Conservation (phyloP, 1,140 invertebrate genomes). For the Rhyzopertha dominica region DNA sequence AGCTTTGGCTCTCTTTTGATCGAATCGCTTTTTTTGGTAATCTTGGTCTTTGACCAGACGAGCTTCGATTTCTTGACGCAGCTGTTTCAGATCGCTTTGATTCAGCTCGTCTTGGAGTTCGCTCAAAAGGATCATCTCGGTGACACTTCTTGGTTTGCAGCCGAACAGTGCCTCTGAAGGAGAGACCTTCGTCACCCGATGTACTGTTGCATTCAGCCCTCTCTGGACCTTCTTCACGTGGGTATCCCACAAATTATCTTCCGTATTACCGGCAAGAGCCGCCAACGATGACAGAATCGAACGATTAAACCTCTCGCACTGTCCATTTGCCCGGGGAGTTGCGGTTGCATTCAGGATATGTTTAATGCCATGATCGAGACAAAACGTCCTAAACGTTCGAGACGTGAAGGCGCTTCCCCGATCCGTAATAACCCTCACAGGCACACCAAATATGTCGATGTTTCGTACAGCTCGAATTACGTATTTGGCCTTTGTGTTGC, state of each 20-base stretch:
- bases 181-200: background rate
- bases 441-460: slow-evolving; percentile 37
- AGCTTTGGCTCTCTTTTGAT: too few species aligned
- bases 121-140: too few species aligned
- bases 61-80: too few species aligned
- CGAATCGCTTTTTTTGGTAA: too few species aligned
- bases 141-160: background rate
- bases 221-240: background rate
- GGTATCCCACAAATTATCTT: slow-evolving; percentile 1
- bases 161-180: background rate
- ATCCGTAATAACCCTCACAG: slow-evolving; percentile 25
- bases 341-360: slow-evolving; percentile 29
- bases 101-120: too few species aligned
- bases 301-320: slow-evolving; percentile 27
- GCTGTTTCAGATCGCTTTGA: too few species aligned
- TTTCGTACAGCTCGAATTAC: background rate
- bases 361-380: slow-evolving; percentile 22
- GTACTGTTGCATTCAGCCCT: background rate
- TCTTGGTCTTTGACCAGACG: too few species aligned
- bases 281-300: slow-evolving; percentile 15
- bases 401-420: slow-evolving; percentile 29
- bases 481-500: slow-evolving; percentile 9
- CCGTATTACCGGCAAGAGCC: too few species aligned
- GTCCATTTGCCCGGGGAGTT: slow-evolving; percentile 30
- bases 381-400: slow-evolving; percentile 25